Evolutionary conservation across 2,113 vertebrate species (phyloP).

Genomic region (Hypocryptadius cinnamomeus): DNA sequence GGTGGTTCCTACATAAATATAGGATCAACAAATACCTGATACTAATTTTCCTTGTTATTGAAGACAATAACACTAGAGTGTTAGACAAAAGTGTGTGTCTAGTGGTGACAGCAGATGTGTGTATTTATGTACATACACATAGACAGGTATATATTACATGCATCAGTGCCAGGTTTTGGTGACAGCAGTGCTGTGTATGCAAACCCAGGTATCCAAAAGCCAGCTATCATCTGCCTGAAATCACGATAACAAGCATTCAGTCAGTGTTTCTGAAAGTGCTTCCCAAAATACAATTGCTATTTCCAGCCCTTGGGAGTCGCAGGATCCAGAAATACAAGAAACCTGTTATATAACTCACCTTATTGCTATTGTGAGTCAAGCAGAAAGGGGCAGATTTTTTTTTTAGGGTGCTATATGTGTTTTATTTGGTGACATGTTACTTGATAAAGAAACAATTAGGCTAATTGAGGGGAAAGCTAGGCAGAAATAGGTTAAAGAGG

Average conservation of each 20-base stretch:
- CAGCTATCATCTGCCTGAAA: neutral
- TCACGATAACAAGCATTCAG: neutral
- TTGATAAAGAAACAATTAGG: constrained; percentile 52
- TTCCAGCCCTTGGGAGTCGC: neutral
- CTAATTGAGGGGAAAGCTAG: constrained; percentile 55
- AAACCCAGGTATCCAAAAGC: neutral
- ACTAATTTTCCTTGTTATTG: neutral
- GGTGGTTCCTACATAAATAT: neutral
- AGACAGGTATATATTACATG: neutral
- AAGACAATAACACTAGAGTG: no score
- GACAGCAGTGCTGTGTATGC: neutral
- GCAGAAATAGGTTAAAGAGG: constrained; percentile 61
- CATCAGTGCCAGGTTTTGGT: neutral
- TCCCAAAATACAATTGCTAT: constrained; percentile 45
- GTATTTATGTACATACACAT: neutral
- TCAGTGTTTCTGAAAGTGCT: constrained; percentile 17
- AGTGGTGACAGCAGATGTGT: neutral
- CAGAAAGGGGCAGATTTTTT: neutral
- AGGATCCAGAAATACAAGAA: constrained; percentile 28
- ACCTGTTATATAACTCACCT: constrained; percentile 13
- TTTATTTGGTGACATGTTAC: constrained; percentile 21
- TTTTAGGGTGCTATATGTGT: neutral
- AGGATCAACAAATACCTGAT: neutral
- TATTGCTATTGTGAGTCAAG: neutral
- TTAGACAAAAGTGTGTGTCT: neutral